phyloP scores from a whole-genome alignment of 2,888 invertebrate species.

The Microctonus hyperodae region DNA sequence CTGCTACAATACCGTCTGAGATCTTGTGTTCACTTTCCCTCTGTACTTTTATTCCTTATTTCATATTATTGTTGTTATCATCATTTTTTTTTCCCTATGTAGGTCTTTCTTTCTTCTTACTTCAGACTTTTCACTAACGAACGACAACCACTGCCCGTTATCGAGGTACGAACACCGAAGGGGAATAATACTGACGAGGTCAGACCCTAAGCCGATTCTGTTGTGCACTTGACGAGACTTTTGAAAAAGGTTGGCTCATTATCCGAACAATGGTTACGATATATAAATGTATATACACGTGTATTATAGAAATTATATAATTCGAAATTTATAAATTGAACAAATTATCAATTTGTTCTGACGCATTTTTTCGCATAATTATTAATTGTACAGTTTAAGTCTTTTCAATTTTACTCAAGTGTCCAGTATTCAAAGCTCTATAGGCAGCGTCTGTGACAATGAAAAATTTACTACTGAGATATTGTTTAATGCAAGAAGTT shows the following conservation, averaged over 20 bases:
- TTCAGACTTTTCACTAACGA: slow-evolving; percentile 16
- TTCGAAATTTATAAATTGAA: no score
- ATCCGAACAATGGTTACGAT: background rate
- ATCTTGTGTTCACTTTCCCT: background rate
- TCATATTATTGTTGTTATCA: background rate
- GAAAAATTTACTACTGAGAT: slow-evolving; percentile 1
- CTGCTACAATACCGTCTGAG: background rate
- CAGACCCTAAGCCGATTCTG: slow-evolving; percentile 2
- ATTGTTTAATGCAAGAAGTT: background rate
- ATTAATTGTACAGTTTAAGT: background rate
- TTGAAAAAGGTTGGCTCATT: background rate
- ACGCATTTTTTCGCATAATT: background rate
- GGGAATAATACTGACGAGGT: background rate
- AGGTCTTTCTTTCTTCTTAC: slow-evolving; percentile 6
- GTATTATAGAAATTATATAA: background rate
- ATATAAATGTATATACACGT: background rate
- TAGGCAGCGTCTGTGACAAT: background rate
- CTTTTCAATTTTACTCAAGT: background rate
- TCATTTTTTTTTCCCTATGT: background rate
- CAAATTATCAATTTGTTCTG: no score
- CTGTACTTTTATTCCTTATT: slow-evolving; percentile 3
- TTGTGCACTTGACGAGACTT: slow-evolving; percentile 6
- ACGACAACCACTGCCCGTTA: background rate
- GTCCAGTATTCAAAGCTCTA: background rate
- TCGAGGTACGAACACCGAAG: background rate